A percentile compares a stretch with the other conserved stretches of the same genome.
Evolutionary conservation across 2,113 vertebrate species (phyloP).

Genomic region (Thalassoma bifasciatum): DNA sequence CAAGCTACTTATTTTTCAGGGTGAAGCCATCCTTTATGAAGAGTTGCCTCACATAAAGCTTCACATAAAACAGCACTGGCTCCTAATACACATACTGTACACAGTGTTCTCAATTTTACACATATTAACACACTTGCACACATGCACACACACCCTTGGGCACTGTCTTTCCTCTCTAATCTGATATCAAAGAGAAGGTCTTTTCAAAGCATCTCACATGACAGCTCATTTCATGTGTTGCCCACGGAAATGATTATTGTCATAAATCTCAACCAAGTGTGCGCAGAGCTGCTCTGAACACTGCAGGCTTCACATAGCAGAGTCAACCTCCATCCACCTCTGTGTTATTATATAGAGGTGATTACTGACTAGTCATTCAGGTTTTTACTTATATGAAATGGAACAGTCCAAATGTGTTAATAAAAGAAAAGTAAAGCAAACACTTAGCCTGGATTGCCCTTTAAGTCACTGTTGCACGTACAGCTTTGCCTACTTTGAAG

Average conservation of each 20-base stretch:
- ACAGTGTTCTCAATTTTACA: constrained; percentile 33
- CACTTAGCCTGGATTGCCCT: constrained; percentile 57
- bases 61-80: constrained; percentile 32
- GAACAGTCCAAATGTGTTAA: constrained; percentile 40
- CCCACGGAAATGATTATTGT: constrained; percentile 77
- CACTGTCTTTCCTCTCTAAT: constrained; percentile 76
- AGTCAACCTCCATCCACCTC: constrained; percentile 33
- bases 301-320: constrained; percentile 31
- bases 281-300: constrained; percentile 43
- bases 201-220: constrained; percentile 77
- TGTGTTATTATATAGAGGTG: not conserved
- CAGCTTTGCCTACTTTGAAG: constrained; percentile 73
- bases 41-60: constrained; percentile 27
- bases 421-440: constrained; percentile 36
- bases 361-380: constrained; percentile 13
- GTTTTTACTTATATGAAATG: constrained; percentile 2
- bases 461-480: constrained; percentile 29
- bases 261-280: constrained; percentile 72
- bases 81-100: constrained; percentile 3
- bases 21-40: constrained; percentile 20
- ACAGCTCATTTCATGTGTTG: constrained; percentile 77
- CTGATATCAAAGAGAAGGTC: constrained; percentile 80
- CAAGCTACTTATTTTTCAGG: constrained; percentile 23
- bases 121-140: constrained; percentile 26
- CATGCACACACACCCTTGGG: constrained; percentile 43